Evolutionary conservation across 2,113 vertebrate genomes (phyloP), one percentile per base, ranked within the genome.

Genomic region (Heterotilapia buettikoferi): DNA sequence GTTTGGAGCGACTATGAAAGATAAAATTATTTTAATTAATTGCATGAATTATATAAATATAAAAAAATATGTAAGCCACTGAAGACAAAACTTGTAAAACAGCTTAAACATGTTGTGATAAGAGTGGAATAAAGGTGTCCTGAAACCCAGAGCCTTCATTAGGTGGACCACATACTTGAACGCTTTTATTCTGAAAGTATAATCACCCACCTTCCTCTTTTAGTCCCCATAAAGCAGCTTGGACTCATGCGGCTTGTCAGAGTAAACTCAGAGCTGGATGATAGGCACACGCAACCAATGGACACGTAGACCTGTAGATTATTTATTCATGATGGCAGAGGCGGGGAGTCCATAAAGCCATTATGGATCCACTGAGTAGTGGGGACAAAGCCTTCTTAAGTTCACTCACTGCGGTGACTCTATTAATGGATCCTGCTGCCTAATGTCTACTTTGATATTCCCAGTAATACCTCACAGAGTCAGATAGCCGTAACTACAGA

Each of bases 241-340:
- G 7, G 12, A 31, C 68, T 63, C 4, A 54, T 12, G 4, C 26
- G 1, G 47, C 9, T 50, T 33, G 83, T 84, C 26, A 18, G 86
- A 84, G 80, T 50, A 86, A 90, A 92, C 45, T 82, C 43, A 18
- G 90, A 90, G 92, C 84, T 54, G 80, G 90, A 92, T 91, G 88
- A 93, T 56, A 73, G 84, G 33, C 56, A 9, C 82, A 61, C 16
- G 14, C 76, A 94, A 85, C 94, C 93, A 93, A 90, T 92, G 7
- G 59, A 78, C 76, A 52, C 7, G 38, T 10, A n/a, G 85, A 78
- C 31, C 38, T 61, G 57, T 9, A 18, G 29, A 90, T 95, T 61
- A 91, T 90, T 90, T 94, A 96, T 95, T 95, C 90, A 95, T 95
- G 87, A 91, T 88, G 54, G 36, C 2, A 31, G 80, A 45, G 93